phyloP scores from a whole-genome alignment of 2,797 vertebrate species.

The Typhlichthys subterraneus region DNA sequence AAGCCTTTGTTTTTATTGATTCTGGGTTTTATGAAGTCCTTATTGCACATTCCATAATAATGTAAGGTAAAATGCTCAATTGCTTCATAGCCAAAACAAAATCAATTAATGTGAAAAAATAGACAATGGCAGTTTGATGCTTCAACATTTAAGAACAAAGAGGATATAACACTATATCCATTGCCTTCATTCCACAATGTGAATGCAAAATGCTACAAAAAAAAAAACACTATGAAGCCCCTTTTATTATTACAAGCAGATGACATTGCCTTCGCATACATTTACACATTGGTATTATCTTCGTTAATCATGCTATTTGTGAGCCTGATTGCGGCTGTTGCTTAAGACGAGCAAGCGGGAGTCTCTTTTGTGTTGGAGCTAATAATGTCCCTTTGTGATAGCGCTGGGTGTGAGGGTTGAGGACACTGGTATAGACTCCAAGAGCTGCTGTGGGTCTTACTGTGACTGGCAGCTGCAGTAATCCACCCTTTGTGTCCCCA shows the following conservation, averaged over 20 bases:
- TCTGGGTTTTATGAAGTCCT: background rate
- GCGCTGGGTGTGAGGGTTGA: slow-evolving; percentile 70
- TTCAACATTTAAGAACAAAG: background rate
- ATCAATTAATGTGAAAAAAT: background rate
- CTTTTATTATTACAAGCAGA: slow-evolving; percentile 51
- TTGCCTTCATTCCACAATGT: slow-evolving; percentile 1
- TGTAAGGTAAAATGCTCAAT: background rate
- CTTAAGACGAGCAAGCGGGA: slow-evolving; percentile 64
- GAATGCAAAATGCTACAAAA: slow-evolving; percentile 27
- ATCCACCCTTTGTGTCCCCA: slow-evolving; percentile 83
- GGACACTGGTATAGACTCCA: slow-evolving; percentile 78
- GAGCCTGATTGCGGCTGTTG: slow-evolving; percentile 68
- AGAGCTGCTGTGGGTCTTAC: slow-evolving; percentile 83
- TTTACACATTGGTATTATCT: slow-evolving; percentile 71
- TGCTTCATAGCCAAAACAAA: background rate
- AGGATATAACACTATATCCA: background rate
- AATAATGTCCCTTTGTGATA: slow-evolving; percentile 82
- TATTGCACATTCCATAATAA: background rate
- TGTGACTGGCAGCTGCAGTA: slow-evolving; percentile 88
- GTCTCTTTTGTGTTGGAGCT: slow-evolving; percentile 75
- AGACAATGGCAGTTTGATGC: background rate
- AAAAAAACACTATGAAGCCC: slow-evolving; percentile 39
- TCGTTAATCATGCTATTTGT: slow-evolving; percentile 72
- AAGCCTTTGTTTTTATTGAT: slow-evolving; percentile 3
- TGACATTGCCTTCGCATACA: slow-evolving; percentile 66